Percentiles rank a stretch among this genome's conserved stretches.
These are phyloP conservation scores for Graphium colonna DNA, from an alignment of 2,888 invertebrate genomes.

Conservation along the genomic window DNA sequence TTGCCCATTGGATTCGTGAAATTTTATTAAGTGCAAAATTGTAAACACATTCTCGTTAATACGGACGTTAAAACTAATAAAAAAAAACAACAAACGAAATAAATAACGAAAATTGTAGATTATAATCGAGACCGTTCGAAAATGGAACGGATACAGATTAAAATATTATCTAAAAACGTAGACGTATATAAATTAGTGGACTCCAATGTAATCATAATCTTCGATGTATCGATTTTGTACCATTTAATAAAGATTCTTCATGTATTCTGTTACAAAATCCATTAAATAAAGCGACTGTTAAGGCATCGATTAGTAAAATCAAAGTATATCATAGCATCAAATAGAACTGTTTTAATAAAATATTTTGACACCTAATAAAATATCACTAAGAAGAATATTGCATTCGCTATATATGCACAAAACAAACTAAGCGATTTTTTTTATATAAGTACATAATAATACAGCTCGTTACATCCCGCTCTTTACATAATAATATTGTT, in stretches of 20 bases:
- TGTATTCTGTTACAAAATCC: slow-evolving; percentile 4
- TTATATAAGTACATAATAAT: slow-evolving; percentile 40
- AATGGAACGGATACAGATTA: neutral
- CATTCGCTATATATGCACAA: slow-evolving; percentile 25
- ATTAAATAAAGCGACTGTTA: slow-evolving; percentile 8
- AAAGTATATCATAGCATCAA: neutral
- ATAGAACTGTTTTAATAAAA: neutral
- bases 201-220: slow-evolving; percentile 11
- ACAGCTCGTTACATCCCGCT: slow-evolving; percentile 37
- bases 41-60: neutral
- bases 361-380: slow-evolving; percentile 21
- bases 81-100: neutral
- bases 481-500: slow-evolving; percentile 36
- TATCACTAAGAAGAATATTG: slow-evolving; percentile 18
- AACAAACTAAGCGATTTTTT: slow-evolving; percentile 29
- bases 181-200: slow-evolving; percentile 3
- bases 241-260: neutral
- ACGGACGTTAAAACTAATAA: neutral
- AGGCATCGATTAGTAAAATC: slow-evolving; percentile 14
- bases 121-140: neutral
- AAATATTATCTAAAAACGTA: slow-evolving; percentile 2
- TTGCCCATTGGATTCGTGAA: neutral
- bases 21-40: slow-evolving; percentile 19
- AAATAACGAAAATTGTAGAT: neutral
- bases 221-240: slow-evolving; percentile 17